phyloP scores from a whole-genome alignment of 2,797 vertebrate genomes.

The Hozukius guyotensis region DNA sequence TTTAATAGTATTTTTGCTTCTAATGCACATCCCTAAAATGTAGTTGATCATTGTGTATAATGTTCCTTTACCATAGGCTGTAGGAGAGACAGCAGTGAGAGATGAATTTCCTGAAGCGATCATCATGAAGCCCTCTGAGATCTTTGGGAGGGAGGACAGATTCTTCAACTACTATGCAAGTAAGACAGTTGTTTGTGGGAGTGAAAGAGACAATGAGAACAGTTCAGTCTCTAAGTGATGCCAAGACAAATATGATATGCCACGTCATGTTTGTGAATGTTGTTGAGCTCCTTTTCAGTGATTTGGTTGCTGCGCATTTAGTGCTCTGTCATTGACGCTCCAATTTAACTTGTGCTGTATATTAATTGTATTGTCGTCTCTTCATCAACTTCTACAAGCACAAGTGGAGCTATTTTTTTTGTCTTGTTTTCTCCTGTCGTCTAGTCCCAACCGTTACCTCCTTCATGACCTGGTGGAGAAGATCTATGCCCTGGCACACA shows the following conservation, averaged over 20 bases:
- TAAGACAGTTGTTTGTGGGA: constrained; percentile 65
- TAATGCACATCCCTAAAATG: too few relatives aligned
- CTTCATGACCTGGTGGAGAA: constrained; percentile 93
- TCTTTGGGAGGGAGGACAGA: constrained; percentile 93
- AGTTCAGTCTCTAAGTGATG: too few relatives aligned
- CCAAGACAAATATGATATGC: too few relatives aligned
- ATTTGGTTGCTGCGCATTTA: background rate
- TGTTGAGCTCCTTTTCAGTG: background rate
- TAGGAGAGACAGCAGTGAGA: constrained; percentile 90
- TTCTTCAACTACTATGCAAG: constrained; percentile 95
- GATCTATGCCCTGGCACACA: constrained; percentile 83
- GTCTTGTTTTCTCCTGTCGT: background rate
- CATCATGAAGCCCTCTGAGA: constrained; percentile 94
- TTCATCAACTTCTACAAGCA: too few relatives aligned
- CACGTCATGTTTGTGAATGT: background rate
- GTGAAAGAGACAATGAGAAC: background rate
- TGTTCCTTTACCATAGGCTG: constrained; percentile 81
- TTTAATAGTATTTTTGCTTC: too few relatives aligned
- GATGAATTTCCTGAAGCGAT: constrained; percentile 92
- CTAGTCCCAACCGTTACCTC: constrained; percentile 90
- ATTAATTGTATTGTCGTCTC: too few relatives aligned
- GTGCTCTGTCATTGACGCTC: background rate
- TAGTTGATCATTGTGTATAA: background rate
- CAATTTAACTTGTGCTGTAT: background rate
- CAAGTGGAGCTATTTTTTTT: background rate